Conservation (phyloP, 2,113 vertebrate species). For the Siniperca chuatsi region DNA sequence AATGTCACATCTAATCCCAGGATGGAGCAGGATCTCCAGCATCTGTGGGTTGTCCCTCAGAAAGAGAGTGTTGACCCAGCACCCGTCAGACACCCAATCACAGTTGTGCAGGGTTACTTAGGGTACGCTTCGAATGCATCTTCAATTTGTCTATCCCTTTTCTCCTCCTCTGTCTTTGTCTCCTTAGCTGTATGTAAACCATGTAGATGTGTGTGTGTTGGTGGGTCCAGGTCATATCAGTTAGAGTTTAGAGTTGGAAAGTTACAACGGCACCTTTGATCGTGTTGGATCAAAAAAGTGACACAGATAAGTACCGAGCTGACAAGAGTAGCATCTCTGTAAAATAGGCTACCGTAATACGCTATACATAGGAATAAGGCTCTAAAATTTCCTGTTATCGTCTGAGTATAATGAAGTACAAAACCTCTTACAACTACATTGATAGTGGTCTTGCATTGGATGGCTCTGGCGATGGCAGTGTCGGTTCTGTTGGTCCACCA, state of each 20-base stretch:
- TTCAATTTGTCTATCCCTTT: neutral
- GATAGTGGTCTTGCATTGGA: too few relatives aligned
- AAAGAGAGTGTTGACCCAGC: slow-evolving; percentile 34
- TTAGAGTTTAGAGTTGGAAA: slow-evolving; percentile 8
- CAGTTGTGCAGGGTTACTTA: slow-evolving; percentile 41
- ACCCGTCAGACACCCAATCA: slow-evolving; percentile 3
- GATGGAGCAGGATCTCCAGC: slow-evolving; percentile 61
- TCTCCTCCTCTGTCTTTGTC: neutral
- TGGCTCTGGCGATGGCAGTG: too few relatives aligned
- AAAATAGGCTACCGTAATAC: too few relatives aligned
- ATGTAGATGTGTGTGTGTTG: neutral
- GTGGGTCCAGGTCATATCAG: slow-evolving; percentile 1
- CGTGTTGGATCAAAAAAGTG: too few relatives aligned
- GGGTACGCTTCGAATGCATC: slow-evolving; percentile 4
- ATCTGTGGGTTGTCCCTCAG: slow-evolving; percentile 51
- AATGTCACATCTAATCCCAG: slow-evolving; percentile 75
- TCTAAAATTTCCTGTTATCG: too few relatives aligned
- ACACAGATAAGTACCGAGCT: too few relatives aligned
- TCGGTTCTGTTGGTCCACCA: neutral
- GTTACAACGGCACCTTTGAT: slow-evolving; percentile 4
- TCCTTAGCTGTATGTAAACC: neutral
- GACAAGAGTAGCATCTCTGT: too few relatives aligned
- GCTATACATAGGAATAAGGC: too few relatives aligned
- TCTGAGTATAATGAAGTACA: too few relatives aligned
- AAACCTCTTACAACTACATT: too few relatives aligned